Conservation (phyloP, 1,140 invertebrate genomes). For the Monomorium pharaonis region DNA sequence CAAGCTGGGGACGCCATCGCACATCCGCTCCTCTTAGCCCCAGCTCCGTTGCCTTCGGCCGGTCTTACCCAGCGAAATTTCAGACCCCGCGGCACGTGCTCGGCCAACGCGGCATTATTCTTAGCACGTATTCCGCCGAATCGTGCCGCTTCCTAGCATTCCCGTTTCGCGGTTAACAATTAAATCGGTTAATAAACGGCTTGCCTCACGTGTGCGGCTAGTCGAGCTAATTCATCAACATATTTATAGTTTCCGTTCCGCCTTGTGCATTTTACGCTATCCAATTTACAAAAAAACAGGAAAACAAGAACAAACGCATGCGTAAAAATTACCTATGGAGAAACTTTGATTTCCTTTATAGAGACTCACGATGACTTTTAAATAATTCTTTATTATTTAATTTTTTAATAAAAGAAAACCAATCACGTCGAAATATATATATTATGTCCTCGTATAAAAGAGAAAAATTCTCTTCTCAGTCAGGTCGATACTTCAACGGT, state of each 20-base stretch:
- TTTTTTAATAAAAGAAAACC: neutral
- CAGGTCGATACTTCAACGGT: neutral
- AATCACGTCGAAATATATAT: neutral
- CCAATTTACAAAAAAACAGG: neutral
- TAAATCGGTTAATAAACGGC: neutral
- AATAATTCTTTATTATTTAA: neutral
- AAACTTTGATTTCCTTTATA: neutral
- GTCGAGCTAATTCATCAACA: neutral
- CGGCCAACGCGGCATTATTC: constrained; percentile 36
- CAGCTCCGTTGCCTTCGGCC: neutral
- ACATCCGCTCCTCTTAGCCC: constrained; percentile 33
- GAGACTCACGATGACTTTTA: neutral
- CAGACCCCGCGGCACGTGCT: constrained; percentile 38
- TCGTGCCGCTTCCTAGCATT: constrained; percentile 6
- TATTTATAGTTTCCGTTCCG: neutral
- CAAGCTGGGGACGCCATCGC: constrained; percentile 1
- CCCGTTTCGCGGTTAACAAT: constrained; percentile 9
- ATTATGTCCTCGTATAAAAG: neutral
- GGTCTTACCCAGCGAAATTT: constrained; percentile 15
- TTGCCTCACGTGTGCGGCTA: neutral
- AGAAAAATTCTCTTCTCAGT: neutral
- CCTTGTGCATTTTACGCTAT: neutral
- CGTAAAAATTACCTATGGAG: neutral
- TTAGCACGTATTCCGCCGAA: constrained; percentile 42
- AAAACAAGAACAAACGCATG: neutral